Base-by-base conservation (phyloP, 2,113 vertebrate species). In the Hypomesus transpacificus region DNA sequence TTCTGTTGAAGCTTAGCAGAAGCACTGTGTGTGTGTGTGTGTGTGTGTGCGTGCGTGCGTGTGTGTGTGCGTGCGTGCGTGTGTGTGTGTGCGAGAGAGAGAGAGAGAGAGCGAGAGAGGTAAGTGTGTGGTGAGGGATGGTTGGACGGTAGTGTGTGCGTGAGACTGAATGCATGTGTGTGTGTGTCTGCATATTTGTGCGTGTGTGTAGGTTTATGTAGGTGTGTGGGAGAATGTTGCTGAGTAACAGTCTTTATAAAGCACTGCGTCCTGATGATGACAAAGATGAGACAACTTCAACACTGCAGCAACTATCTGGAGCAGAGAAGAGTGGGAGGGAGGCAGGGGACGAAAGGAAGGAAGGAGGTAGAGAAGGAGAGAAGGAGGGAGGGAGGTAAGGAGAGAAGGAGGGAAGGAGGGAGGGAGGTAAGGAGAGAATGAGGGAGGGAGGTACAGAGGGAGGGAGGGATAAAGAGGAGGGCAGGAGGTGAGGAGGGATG, bases 181-280 rank as follows among this genome's bases (percentile, higher is more conserved):
- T 56, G 3, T 56, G 54, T 56, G 54, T 56, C 3, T 56, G 54
- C 1, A 53, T 26, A 31, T 34, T 46, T 26, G 63, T 66, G 53
- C 24, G 71, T 56, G 54, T 56, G 54, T 71, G 69, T 20, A 56
- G 81, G 78, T 75, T 79, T 70, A 78, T 75, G 70, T 77, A 64
- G 64, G 69, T 39, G 70, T 69, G 68, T 88, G 74, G 20, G 51
- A 83, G 86, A 82, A 87, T 85, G 84, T 82, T 87, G 75, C 75
- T 26, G 39, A 46, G 39, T 46, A 46, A 46, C 39, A 46, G 39
- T 46, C 7, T 46, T 46, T 46, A 46, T 46, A 46, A 13, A 46
- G 39, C 39, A 46, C 39, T 46, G 31, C 39, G 39, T 46, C 39
- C 61, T 31, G 61, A 26, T 64, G 26, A 31, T 64, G 61, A 14